Evolutionary conservation across 2,797 vertebrate species (phyloP).

Genomic region (Smutsia gigantea): DNA sequence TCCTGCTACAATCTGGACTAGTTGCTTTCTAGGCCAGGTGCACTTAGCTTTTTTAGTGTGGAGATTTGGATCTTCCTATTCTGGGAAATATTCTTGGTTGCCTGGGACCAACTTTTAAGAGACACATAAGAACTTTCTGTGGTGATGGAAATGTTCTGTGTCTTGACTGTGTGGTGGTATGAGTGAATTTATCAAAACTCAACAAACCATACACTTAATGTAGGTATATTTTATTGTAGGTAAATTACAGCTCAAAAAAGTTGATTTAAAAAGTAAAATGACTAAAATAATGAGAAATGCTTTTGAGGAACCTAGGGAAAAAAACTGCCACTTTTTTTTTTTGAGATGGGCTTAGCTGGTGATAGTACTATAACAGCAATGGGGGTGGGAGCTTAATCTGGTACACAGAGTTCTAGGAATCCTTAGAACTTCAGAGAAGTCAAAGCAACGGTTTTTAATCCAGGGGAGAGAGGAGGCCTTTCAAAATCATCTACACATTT

Average conservation of each 20-base stretch:
- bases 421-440: neutral
- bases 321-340: neutral
- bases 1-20: neutral
- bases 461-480: neutral
- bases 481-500: neutral
- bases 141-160: neutral
- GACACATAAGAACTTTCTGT: neutral
- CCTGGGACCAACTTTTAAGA: neutral
- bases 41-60: neutral
- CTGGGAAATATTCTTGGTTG: neutral
- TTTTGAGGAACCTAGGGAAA: neutral
- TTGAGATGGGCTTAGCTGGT: neutral
- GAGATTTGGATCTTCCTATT: neutral
- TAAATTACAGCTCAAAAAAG: neutral
- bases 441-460: neutral
- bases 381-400: neutral
- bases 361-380: neutral
- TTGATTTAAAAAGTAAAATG: conserved; percentile 11
- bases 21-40: neutral
- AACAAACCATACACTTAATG: neutral
- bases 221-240: neutral
- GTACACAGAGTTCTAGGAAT: neutral
- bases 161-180: neutral
- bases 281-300: neutral
- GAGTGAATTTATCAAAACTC: neutral